Percentiles rank a stretch among this genome's conserved stretches.
Conservation (phyloP, 2,113 vertebrate genomes). For the Engystomops pustulosus region DNA sequence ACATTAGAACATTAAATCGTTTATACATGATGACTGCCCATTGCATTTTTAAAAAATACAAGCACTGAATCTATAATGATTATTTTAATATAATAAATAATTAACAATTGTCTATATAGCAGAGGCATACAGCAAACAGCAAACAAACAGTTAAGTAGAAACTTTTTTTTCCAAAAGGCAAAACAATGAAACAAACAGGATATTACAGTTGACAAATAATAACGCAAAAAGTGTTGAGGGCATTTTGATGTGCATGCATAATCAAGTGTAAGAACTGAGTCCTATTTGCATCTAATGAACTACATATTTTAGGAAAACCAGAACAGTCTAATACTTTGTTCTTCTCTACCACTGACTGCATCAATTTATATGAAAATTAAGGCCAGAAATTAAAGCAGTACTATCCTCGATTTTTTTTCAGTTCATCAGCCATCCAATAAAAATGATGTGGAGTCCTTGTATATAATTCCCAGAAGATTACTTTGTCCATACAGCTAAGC, state of each 20-base stretch:
- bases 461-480: constrained; percentile 84
- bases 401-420: constrained; percentile 78
- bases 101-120: not conserved
- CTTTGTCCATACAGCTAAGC: constrained; percentile 83
- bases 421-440: constrained; percentile 82
- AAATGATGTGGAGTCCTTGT: constrained; percentile 79
- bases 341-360: constrained; percentile 69
- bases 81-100: too few species aligned
- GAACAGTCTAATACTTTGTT: constrained; percentile 45
- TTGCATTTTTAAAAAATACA: too few species aligned
- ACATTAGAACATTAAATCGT: too few species aligned
- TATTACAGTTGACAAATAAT: not conserved
- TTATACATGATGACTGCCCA: too few species aligned
- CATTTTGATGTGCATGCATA: constrained; percentile 16
- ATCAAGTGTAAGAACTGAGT: constrained; percentile 8
- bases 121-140: too few species aligned
- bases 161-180: not conserved
- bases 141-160: not conserved
- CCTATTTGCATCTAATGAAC: constrained; percentile 39
- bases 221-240: not conserved
- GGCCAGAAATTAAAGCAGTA: constrained; percentile 82
- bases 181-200: not conserved
- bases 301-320: constrained; percentile 15
- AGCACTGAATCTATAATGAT: too few species aligned
- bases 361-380: constrained; percentile 86